phyloP scores from a whole-genome alignment of 2,113 vertebrate genomes.

The Macroglossus sobrinus region DNA sequence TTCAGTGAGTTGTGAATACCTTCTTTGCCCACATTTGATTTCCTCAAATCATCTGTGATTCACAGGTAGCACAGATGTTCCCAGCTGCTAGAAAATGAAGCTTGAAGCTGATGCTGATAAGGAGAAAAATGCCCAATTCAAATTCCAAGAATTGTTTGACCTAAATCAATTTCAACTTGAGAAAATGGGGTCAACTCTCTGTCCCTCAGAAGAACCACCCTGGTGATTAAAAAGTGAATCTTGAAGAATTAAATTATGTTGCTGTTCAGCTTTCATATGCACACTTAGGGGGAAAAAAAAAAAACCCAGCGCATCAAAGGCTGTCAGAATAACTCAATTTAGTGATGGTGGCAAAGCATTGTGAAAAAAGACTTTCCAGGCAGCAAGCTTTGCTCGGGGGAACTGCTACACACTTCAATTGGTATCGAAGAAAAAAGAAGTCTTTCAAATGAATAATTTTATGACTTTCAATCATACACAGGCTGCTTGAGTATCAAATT shows the following conservation, averaged over 20 bases:
- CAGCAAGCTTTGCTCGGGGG: slow-evolving; percentile 21
- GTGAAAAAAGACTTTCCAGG: slow-evolving; percentile 8
- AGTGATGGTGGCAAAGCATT: slow-evolving; percentile 47
- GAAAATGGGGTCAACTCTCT: slow-evolving; percentile 71
- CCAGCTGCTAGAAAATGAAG: slow-evolving; percentile 62
- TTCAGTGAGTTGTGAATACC: not conserved
- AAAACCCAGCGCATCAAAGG: slow-evolving; percentile 63
- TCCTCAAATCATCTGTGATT: slow-evolving; percentile 28
- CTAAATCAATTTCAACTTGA: slow-evolving; percentile 69
- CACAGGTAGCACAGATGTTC: slow-evolving; percentile 47
- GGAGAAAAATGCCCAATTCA: slow-evolving; percentile 66
- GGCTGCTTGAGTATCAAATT: slow-evolving; percentile 67
- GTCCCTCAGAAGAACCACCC: slow-evolving; percentile 58
- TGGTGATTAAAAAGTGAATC: slow-evolving; percentile 72
- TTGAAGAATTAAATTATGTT: slow-evolving; percentile 74
- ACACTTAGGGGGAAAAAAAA: not conserved
- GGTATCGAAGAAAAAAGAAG: slow-evolving; percentile 37
- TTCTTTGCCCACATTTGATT: slow-evolving; percentile 25
- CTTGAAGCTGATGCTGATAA: slow-evolving; percentile 45
- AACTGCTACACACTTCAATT: slow-evolving; percentile 41
- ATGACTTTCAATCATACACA: slow-evolving; percentile 60
- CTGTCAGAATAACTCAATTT: slow-evolving; percentile 74
- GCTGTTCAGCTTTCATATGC: slow-evolving; percentile 56
- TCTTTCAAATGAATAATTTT: slow-evolving; percentile 67
- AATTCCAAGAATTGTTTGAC: slow-evolving; percentile 69